Base-by-base conservation (phyloP, 2,888 invertebrate genomes). In the Pardosa pseudoannulata region DNA sequence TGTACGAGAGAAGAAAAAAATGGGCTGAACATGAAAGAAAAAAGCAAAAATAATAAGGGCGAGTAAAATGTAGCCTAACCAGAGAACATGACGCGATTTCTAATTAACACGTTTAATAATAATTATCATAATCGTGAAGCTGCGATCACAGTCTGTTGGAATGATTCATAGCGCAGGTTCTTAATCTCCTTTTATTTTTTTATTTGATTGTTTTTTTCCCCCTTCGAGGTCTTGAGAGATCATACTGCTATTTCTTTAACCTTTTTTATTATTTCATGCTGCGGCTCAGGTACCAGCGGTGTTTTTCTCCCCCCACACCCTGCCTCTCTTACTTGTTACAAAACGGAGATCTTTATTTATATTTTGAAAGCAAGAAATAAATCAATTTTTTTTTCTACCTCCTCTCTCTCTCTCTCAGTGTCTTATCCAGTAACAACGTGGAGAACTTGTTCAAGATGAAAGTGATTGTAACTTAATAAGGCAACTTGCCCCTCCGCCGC, bases 101-200 rank as follows among this genome's bases (percentile, higher is more conserved):
- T 85, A 85, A 85, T 85, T 85, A 85, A 85, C 83, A 73, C 83
- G 65, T 78, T 73, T 73, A 73, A 78, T 78, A 85, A 85, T 68
- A 73, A 78, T 67, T 67, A 62, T 73, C 83, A 23, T 62, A 73
- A 85, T 79, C 83, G 83, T 78, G 81, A 31, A 29, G 28, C 68
- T 39, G 3, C 56, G 80, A 80, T 80, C 73, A 65, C 23, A 74
- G 28, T 56, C 31, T 76, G 72, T 78, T 56, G 50, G 28, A 72
- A 27, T 85, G 83, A 85, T 85, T 85, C 78, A 85, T 85, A 78
- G 68, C 72, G 16, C 19, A 13, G 32, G 19, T 46, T 50, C 13
- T 72, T 50, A 72, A 72, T 56, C 72, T 56, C 7, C n/a, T 11
- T 19, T 16, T 46, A 29, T 56, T 72, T 72, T 46, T 32, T 72